Evolutionary conservation across 1,140 invertebrate species (phyloP).

Genomic region (Batillaria attramentaria): DNA sequence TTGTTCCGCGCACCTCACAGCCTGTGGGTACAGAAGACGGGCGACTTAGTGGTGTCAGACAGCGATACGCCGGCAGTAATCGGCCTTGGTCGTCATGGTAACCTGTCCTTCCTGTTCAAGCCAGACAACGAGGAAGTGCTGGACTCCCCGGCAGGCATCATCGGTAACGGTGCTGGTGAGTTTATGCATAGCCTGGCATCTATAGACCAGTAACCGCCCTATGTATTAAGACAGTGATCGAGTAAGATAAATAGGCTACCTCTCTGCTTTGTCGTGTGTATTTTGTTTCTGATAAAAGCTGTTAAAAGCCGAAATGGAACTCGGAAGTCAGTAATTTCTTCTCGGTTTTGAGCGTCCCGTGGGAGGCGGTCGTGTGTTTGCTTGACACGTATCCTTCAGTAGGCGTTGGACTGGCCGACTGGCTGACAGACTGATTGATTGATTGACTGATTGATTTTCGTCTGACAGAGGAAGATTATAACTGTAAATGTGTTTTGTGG

Average conservation of each 20-base stretch:
- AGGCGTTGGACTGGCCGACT: background rate
- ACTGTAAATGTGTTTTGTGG: background rate
- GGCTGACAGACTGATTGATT: too few relatives aligned
- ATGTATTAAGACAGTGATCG: background rate
- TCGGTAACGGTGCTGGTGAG: conserved; percentile 10
- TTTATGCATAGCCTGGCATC: background rate
- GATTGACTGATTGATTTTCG: background rate
- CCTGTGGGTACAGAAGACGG: conserved; percentile 3
- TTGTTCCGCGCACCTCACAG: conserved; percentile 11
- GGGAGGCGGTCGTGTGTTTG: background rate
- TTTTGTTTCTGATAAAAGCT: background rate
- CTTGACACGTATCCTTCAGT: background rate
- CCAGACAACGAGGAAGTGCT: conserved; percentile 1
- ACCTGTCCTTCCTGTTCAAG: background rate
- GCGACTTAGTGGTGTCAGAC: background rate
- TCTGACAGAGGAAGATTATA: background rate
- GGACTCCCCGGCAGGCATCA: conserved; percentile 4
- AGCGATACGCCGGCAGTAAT: conserved; percentile 16
- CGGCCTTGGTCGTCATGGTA: background rate
- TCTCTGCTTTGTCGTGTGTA: background rate
- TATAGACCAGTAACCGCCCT: background rate
- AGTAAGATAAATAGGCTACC: background rate
- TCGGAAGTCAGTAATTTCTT: background rate
- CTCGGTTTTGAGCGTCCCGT: background rate
- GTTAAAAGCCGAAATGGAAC: background rate